Evolutionary conservation across 37 sponge, comb jelly and placozoan species (phyloP), one percentile per base, ranked within the genome.

Genomic region (Beroe forskalii): DNA sequence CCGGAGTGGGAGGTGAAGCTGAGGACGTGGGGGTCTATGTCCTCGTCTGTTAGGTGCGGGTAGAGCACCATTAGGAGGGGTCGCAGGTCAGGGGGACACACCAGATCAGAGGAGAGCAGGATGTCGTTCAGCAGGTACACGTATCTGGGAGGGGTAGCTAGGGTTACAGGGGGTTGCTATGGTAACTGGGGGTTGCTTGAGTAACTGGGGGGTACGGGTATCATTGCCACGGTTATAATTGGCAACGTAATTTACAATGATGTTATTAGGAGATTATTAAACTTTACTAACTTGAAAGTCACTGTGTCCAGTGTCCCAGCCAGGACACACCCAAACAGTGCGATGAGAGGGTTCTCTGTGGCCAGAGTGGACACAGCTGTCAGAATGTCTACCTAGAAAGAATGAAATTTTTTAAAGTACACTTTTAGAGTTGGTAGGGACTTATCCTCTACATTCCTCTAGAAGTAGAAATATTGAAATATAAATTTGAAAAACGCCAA

Each of bases 21-120:
- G 38, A 80, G 86, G 55, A 80, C 86, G 55, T 80, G 86, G 27
- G 86, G 86, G 86, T 80, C 86, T 3, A 80, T 80, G 30, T 80
- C 86, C 55, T 80, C 86, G 31, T 80, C 86, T 24, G 86, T 44
- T 14, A 80, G 86, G 55, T 80, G 86, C 19, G 55, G 86, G 55
- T 80, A 80, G 30, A 80, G 86, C 30, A 80, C 86, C 55, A 80
- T 80, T 14, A 80, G 22, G 27, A 80, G 55, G 86, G 86, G 86
- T 1, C 86, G 86, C 30, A 80, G 86, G 27, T 80, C 86, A 12
- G 42, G 86, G 28, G 86, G 28, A n/a, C 86, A 80, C n/a, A 44
- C 55, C 86, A 80, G 86, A 48, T 80, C 86, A 9, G 42, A 28
- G 43, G 25, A 22, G 31, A 80, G 86, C 9, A 80, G 86, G 86